Evolutionary conservation across 2,888 invertebrate genomes (phyloP), one percentile per base, ranked within the genome.

Genomic region (Drosophila melanocephala): DNA sequence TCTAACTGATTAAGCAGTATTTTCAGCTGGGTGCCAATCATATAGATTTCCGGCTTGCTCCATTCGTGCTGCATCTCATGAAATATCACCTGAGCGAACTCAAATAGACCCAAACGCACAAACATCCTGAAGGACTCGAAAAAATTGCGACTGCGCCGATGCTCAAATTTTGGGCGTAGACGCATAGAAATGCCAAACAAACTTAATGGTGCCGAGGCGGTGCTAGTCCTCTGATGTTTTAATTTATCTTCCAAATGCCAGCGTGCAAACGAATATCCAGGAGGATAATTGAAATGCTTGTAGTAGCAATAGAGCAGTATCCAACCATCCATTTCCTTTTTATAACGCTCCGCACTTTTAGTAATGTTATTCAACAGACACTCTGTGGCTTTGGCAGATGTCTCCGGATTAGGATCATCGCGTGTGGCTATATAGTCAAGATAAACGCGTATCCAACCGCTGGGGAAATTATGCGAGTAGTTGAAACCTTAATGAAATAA

Each of bases 241-340:
- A 55, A 22, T 1, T 83, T 63, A 61, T 88, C 83, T 51, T 87
- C 91, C 52, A 80, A 79, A 19, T 72, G 83, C 89, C 87, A 92
- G 28, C 91, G 91, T 4, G 92, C 89, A 42, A 72, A 92, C 26
- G 67, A 68, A 56, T 72, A 81, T 0, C 92, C 92, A 0, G 92
- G 84, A 16, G 76, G 65, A 73, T 92, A 92, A 1, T 83, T 59
- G 52, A 80, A 81, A 4, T 51, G 68, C 47, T 78, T 89, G 37
- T 91, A 92, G 14, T 91, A 77, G 50, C 92, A 91, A 62, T 86
- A 83, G 1, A 92, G 72, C 12, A 92, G 37, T 52, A 92, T 81
- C 91, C 92, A 92, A 14, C 77, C 84, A 32, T 87, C 79, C n/a
- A 74, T 58, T 1, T 83, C 73, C 0, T 32, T 16, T 0, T 39